These are phyloP conservation scores for Acestrorhynchus altus DNA, from an alignment of 2,797 vertebrate species.

Conservation along the genomic window DNA sequence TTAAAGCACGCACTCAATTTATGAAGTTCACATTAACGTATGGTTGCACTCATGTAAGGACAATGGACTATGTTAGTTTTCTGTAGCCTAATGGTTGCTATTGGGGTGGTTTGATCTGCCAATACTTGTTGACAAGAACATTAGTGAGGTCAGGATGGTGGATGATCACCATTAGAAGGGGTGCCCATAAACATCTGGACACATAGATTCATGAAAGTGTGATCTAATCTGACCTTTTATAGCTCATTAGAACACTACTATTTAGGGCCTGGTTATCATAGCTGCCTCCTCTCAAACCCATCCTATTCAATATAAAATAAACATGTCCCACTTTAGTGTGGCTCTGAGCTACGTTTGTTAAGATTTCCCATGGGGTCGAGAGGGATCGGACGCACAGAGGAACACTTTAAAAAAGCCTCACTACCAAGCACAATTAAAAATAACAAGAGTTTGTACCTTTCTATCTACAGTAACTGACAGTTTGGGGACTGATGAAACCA, in stretches of 20 bases:
- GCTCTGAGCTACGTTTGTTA: not conserved
- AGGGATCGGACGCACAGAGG: not conserved
- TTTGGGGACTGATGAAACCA: conserved; percentile 23
- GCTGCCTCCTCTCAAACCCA: not conserved
- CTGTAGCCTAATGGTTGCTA: too few relatives aligned
- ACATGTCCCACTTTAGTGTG: not conserved
- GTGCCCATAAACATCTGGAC: too few relatives aligned
- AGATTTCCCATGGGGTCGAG: not conserved
- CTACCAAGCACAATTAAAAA: not conserved
- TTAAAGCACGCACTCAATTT: too few relatives aligned
- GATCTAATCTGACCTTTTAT: too few relatives aligned
- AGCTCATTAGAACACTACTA: not conserved
- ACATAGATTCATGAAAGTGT: too few relatives aligned
- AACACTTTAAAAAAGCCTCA: not conserved
- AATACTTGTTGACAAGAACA: too few relatives aligned
- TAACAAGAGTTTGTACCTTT: not conserved
- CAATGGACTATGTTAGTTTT: too few relatives aligned
- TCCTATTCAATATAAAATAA: not conserved
- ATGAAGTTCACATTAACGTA: too few relatives aligned
- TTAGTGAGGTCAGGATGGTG: too few relatives aligned
- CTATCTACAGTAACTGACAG: not conserved
- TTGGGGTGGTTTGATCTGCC: too few relatives aligned
- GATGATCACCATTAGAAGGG: too few relatives aligned
- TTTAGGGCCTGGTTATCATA: not conserved
- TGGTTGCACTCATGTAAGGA: too few relatives aligned